phyloP scores from a whole-genome alignment of 2,797 vertebrate species.

The Vultur gryphus region DNA sequence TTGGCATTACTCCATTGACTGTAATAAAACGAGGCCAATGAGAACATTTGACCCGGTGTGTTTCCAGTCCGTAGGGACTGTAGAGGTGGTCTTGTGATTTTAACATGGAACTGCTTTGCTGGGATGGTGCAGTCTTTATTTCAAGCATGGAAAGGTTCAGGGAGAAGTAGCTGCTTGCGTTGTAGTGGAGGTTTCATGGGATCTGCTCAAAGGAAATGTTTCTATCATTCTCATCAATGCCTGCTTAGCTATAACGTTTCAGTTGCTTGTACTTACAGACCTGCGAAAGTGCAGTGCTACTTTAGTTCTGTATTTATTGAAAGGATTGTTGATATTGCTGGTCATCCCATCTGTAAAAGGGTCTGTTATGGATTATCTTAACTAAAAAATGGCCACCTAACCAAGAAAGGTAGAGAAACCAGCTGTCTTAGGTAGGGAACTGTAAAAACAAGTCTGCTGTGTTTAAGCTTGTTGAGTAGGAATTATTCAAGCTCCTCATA shows the following conservation, averaged over 20 bases:
- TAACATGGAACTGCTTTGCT: not conserved
- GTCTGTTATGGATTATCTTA: not conserved
- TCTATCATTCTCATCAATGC: not conserved
- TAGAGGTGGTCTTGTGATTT: constrained; percentile 10
- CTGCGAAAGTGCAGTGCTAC: not conserved
- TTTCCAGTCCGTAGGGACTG: not conserved
- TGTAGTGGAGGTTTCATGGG: not conserved
- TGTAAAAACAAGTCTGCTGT: not conserved
- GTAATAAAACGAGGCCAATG: not conserved
- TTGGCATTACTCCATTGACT: constrained; percentile 22
- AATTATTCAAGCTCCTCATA: not conserved
- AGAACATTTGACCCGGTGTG: not conserved
- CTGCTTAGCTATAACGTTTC: not conserved
- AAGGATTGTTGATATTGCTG: not conserved
- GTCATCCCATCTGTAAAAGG: not conserved
- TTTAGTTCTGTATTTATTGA: not conserved
- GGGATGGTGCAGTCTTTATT: not conserved
- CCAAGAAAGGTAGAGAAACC: not conserved
- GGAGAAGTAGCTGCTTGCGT: not conserved
- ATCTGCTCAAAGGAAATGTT: not conserved
- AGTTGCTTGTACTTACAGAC: not conserved
- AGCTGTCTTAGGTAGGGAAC: not conserved
- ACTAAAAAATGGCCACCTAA: not conserved
- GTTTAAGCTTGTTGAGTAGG: not conserved
- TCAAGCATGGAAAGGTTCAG: not conserved